Evolutionary conservation across 2,113 vertebrate genomes (phyloP).

Genomic region (Nestor notabilis): DNA sequence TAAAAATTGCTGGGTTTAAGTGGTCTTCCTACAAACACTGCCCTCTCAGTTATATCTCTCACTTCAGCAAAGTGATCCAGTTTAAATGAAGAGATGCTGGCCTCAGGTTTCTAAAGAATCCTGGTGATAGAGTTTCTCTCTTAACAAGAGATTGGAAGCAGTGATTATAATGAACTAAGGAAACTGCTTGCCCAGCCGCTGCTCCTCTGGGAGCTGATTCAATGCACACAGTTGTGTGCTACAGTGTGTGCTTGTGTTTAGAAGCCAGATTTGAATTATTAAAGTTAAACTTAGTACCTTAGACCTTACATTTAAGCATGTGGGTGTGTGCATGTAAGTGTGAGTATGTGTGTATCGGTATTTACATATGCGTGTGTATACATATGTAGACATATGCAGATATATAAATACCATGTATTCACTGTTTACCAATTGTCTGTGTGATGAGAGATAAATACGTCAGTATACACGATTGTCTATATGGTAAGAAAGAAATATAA

Average conservation of each 20-base stretch:
- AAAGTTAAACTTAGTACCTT: background rate
- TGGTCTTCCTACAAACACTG: background rate
- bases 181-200: background rate
- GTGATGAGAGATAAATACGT: background rate
- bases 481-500: background rate
- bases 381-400: background rate
- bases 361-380: fast-evolving
- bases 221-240: background rate
- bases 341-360: background rate
- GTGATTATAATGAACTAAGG: background rate
- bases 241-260: background rate
- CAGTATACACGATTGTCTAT: background rate
- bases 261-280: background rate
- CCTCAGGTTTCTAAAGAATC: background rate
- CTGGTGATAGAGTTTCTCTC: background rate
- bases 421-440: background rate
- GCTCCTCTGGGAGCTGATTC: constrained; percentile 1
- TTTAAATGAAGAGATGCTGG: background rate
- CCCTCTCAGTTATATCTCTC: background rate
- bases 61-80: background rate
- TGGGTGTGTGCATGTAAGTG: background rate
- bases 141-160: background rate
- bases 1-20: background rate
- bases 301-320: background rate
- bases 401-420: background rate